These are phyloP conservation scores for Drosophila falleni DNA, from an alignment of 2,888 invertebrate genomes.

Conservation along the genomic window DNA sequence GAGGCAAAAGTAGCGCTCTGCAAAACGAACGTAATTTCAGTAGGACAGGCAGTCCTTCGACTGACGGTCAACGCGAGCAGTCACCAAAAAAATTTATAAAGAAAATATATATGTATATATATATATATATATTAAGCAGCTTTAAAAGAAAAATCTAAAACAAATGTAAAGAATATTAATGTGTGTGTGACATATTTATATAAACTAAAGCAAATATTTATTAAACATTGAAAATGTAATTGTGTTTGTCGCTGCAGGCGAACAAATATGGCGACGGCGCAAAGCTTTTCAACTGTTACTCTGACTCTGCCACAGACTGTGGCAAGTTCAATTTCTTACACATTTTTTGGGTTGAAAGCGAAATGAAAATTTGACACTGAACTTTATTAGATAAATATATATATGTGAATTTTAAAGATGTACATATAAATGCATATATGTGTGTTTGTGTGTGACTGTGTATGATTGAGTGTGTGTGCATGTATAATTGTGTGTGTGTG, in stretches of 20 bases:
- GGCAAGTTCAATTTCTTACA: slow-evolving; percentile 7
- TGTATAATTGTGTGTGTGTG: not conserved
- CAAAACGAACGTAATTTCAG: slow-evolving; percentile 76
- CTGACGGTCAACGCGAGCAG: slow-evolving; percentile 84
- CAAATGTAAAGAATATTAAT: slow-evolving; percentile 13
- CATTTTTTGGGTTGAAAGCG: slow-evolving; percentile 54
- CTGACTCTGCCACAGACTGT: slow-evolving; percentile 4
- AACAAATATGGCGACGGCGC: slow-evolving; percentile 60
- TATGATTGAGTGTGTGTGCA: not conserved
- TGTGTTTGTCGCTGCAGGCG: slow-evolving; percentile 8
- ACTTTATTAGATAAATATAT: slow-evolving; percentile 58
- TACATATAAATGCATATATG: not conserved
- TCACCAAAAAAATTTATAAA: slow-evolving; percentile 58
- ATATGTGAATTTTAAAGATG: not conserved
- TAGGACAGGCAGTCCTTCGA: slow-evolving; percentile 85
- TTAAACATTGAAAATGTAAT: slow-evolving; percentile 31
- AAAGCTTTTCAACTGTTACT: slow-evolving; percentile 56
- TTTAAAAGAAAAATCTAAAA: slow-evolving; percentile 11
- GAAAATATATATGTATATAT: slow-evolving; percentile 1
- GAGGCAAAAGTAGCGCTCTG: slow-evolving; percentile 44
- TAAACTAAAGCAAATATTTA: slow-evolving; percentile 34
- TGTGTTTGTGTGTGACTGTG: slow-evolving; percentile 13
- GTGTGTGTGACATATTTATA: slow-evolving; percentile 14
- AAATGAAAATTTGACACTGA: slow-evolving; percentile 74
- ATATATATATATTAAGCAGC: slow-evolving; percentile 5